These are phyloP conservation scores for Sebastes schlegelii DNA, from an alignment of 2,113 vertebrate genomes.

Conservation along the genomic window DNA sequence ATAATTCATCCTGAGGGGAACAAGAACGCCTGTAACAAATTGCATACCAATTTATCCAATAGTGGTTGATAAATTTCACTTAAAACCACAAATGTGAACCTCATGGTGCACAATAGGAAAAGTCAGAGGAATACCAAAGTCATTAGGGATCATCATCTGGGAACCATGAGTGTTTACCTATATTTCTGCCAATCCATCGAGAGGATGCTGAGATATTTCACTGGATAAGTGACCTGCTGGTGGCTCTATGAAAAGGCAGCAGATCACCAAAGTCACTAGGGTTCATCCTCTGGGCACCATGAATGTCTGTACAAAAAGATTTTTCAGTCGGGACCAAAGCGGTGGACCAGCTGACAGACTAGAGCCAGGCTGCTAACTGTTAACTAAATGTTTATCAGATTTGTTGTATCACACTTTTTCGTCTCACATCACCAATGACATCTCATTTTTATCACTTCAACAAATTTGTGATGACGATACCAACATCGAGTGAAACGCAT, in stretches of 20 bases:
- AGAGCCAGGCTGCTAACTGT: background rate
- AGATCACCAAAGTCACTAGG: background rate
- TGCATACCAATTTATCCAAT: background rate
- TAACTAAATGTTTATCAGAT: background rate
- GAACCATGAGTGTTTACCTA: background rate
- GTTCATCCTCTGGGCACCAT: background rate
- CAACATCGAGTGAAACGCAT: background rate
- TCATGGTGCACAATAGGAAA: background rate
- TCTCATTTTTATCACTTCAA: background rate
- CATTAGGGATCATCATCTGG: background rate
- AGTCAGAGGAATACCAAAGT: background rate
- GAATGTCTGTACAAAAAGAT: background rate
- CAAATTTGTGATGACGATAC: background rate
- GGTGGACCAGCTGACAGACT: background rate
- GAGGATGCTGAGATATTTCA: background rate
- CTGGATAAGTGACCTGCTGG: background rate
- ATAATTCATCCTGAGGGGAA: background rate
- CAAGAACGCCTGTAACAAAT: background rate
- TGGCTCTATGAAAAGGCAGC: background rate
- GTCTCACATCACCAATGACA: background rate
- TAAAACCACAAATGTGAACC: background rate
- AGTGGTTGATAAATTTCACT: background rate
- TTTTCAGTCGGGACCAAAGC: background rate
- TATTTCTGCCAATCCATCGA: background rate
- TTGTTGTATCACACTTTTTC: background rate